Evolutionary conservation across 2,797 vertebrate species (phyloP).

Genomic region (Neomorphus geoffroyi): DNA sequence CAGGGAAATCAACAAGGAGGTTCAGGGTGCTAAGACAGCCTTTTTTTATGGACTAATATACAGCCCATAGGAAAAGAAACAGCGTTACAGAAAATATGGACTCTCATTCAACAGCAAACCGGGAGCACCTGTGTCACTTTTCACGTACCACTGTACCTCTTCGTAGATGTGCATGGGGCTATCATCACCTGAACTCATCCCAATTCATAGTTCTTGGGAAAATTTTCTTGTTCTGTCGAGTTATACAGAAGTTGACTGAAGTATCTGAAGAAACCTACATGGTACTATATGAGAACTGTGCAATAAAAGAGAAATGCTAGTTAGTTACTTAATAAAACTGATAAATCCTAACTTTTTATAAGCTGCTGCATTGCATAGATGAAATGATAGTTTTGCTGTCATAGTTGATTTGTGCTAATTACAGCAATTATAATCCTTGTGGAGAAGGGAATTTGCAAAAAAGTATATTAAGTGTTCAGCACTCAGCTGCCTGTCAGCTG

Average conservation of each 20-base stretch:
- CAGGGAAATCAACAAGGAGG: neutral
- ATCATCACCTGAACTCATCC: neutral
- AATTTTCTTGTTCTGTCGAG: neutral
- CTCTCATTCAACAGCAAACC: neutral
- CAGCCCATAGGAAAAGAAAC: neutral
- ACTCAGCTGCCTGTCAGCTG: neutral
- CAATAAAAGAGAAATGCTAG: neutral
- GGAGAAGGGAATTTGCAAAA: conserved; percentile 42
- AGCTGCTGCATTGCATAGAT: neutral
- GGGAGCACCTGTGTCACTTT: conserved; percentile 7
- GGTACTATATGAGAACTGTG: neutral
- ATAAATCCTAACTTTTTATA: neutral
- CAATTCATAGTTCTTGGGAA: neutral
- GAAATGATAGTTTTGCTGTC: conserved; percentile 36
- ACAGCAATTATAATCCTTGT: conserved; percentile 24
- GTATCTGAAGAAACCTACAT: neutral
- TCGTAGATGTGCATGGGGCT: neutral
- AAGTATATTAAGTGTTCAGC: conserved; percentile 22
- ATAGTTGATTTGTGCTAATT: conserved; percentile 24
- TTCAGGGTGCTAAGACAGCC: neutral
- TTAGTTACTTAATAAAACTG: neutral
- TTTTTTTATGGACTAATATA: neutral
- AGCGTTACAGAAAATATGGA: neutral
- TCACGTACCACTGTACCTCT: neutral
- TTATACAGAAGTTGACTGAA: neutral